Evolutionary conservation across 2,888 invertebrate genomes (phyloP), one percentile per base, ranked within the genome.

Genomic region (Orthosia cruda): DNA sequence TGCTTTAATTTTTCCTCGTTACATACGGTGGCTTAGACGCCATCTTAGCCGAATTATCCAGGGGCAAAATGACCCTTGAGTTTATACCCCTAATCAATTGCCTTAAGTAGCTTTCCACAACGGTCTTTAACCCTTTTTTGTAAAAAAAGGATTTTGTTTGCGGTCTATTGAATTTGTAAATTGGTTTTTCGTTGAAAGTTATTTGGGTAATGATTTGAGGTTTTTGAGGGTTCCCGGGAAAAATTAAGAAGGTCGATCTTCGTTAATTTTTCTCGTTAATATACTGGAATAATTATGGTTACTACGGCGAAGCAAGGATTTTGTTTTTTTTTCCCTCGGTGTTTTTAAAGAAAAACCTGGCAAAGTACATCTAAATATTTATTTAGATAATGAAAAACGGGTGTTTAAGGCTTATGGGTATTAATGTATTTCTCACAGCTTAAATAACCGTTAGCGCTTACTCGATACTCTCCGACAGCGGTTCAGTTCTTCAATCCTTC

Each of bases 1-100:
- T 65, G 49, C 69, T 73, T 72, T 73, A 57, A 75, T 81, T 82
- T 75, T 47, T 49, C 23, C 23, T 75, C 47, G 54, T 72, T 72
- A 50, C 15, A 20, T 71, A 40, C 13, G 20, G 12, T 55, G n/a
- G 32, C 54, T 72, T 32, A 54, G 23, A 5, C 16, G 23, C 49
- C 54, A 57, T 81, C 52, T 73, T 61, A 65, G 13, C 26, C 16
- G 57, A 65, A 65, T 84, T 84, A 68, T 62, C 13, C 32, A 66
- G 50, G 54, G 57, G 47, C 54, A 45, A 23, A 57, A 40, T 47
- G 49, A 5, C 66, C 67, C 68, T 81, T 45, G 61, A 55, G 20
- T 47, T 72, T 52, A 70, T 61, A 70, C 58, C 58, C 12, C 20
- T 71, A 68, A 74, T 74, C 52, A 81, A 84, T 77, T 70, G 45